Percentiles rank a stretch among this genome's conserved stretches.
Evolutionary conservation across 1,140 invertebrate species (phyloP).

Genomic region (Anastatus disparis): DNA sequence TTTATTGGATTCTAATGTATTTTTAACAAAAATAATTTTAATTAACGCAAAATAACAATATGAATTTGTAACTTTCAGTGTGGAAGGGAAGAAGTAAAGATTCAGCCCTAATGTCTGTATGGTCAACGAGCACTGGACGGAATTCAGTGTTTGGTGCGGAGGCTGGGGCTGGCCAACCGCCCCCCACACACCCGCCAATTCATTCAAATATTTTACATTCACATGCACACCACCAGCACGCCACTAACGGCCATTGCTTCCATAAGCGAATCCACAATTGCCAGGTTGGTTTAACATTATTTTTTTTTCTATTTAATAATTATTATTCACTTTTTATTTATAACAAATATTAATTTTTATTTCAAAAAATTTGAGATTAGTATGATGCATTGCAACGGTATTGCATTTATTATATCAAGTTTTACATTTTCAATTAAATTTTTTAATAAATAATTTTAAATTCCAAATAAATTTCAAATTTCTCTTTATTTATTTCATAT

Average conservation of each 20-base stretch:
- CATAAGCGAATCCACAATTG: constrained; percentile 60
- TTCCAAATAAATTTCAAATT: too few relatives aligned
- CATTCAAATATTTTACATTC: constrained; percentile 55
- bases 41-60: neutral
- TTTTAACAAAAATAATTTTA: too few relatives aligned
- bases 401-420: too few relatives aligned
- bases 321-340: too few relatives aligned
- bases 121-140: constrained; percentile 65
- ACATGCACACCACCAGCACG: constrained; percentile 59
- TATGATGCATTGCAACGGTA: too few relatives aligned
- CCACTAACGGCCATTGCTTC: constrained; percentile 60
- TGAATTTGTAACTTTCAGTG: constrained; percentile 32
- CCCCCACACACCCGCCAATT: constrained; percentile 55
- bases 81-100: constrained; percentile 40
- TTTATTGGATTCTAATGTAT: too few relatives aligned
- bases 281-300: constrained; percentile 59
- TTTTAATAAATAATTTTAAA: too few relatives aligned
- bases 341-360: too few relatives aligned
- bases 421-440: too few relatives aligned
- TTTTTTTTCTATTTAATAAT: too few relatives aligned
- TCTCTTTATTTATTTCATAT: too few relatives aligned
- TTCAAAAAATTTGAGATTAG: too few relatives aligned
- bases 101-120: constrained; percentile 64
- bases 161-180: constrained; percentile 46
- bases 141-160: constrained; percentile 58